Base-by-base conservation (phyloP, 2,797 vertebrate species). In the Gallirallus australis region DNA sequence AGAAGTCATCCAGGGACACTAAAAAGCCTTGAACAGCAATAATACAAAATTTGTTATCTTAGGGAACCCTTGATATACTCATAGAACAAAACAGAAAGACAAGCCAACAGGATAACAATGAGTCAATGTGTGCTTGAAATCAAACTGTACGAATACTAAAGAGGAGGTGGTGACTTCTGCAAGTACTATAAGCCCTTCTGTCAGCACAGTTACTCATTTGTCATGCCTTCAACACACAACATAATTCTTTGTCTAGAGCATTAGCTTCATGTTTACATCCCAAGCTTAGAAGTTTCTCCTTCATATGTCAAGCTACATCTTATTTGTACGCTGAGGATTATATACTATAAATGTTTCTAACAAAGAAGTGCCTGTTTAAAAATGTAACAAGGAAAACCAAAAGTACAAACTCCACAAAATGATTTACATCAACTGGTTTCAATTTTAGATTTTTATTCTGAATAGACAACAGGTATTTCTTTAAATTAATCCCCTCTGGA, bases 1-100 rank as follows among this genome's bases (percentile, higher is more conserved):
- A 98, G 91, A 99, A 99, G 96, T 99, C 99, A 93, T 99, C 99
- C 97, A 99, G 96, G 82, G 99, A 99, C 96, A 97, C 98, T 91
- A 99, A 97, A 96, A 99, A 98, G 48, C 99, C 99, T 99, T 85
- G 31, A 97, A 93, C 18, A 91, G 85, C 68, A 95, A 82, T 25
- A 92, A 93, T 5, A 86, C 21, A 89, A 69, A 37, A 59, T 27
- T 2, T 39, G 15, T 97, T 95, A 91, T 42, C 39, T 88, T 83
- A 84, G 53, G 54, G 77, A 81, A 50, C 31, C 52, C 83, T 66
- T 65, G 50, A 80, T 25, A 57, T 7, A 27, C 20, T 68, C 61
- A 45, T 0, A 82, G 53, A 76, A 70, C 11, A 92, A 83, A 85
- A 60, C 4, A 71, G 28, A 89, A 20, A 90, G 15, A 56, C 37